Base-by-base conservation (phyloP, 2,888 invertebrate species). In the Leptinotarsa peninsularis region DNA sequence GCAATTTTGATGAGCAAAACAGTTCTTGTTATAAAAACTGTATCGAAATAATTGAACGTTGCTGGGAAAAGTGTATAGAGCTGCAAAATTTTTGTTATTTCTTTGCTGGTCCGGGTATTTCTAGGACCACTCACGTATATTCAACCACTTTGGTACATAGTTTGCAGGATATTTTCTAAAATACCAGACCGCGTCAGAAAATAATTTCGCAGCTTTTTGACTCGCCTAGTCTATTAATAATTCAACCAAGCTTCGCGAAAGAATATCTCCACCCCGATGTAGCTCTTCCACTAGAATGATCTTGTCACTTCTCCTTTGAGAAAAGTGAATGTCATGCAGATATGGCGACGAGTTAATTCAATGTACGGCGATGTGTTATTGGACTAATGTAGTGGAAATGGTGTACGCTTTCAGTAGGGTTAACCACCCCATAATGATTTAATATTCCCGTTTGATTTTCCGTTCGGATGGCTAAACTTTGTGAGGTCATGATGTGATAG, bases 341-440 rank as follows among this genome's bases (percentile, higher is more conserved):
- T 82, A 80, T 79, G 79, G 79, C 75, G 70, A 76, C 49, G 82
- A 82, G 84, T 84, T 84, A 83, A 84, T 84, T 82, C 83, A 83
- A 84, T 85, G 83, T 82, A 82, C 79, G 82, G 76, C 79, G 79
- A 79, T 81, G 81, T 82, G 82, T 79, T 80, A 82, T 81, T 83
- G 80, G 81, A 79, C 81, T 84, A 86, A 86, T 86, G 85, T 85
- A 83, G 82, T 79, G 85, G 84, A 86, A 86, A 83, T 76, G 79
- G 76, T 79, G 81, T 73, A 49, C 50, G 74, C 58, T 58, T 33
- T 33, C 69, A 70, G 49, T 79, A 80, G 82, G 79, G 82, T 81
- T 77, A 79, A 72, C 81, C 81, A 81, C 68, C 73, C 73, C 56
- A 67, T 69, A 73, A 68, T 75, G 72, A 78, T 73, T 78, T 66